Evolutionary conservation across 2,113 vertebrate species (phyloP), one percentile per base, ranked within the genome.

Genomic region (Triplophysa rosa): DNA sequence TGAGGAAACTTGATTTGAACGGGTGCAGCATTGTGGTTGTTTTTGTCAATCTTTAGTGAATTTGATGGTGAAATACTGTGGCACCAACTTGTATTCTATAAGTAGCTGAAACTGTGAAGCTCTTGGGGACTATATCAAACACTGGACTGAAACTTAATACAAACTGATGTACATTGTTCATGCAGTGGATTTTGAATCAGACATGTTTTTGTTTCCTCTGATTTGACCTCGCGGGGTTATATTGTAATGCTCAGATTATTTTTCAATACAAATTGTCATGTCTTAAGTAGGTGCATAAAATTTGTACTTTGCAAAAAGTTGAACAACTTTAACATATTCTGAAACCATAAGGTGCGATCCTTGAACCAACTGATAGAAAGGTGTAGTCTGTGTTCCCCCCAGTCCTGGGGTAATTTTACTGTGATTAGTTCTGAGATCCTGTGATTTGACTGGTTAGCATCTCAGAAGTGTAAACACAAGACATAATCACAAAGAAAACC

Each of bases 21-120:
- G 13, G 47, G 24, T 68, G n/a, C 84, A 86, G 77, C 86, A 86
- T 80, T 87, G 89, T 90, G 87, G 86, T 84, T 78, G 78, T 87
- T 80, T 85, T 80, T 84, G 81, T 87, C 86, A 86, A 82, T 80
- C 85, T 82, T 77, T 86, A 70, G 76, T 74, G 42, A 80, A 67
- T 72, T 69, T 68, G 45, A 77, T 67, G 24, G 33, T 77, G 87
- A 82, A 87, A 87, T 84, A 81, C 88, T 84, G 82, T 83, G 84
- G 65, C 49, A 77, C 62, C 71, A 58, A 52, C 58, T 82, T 84
- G 83, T 85, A 83, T 82, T 89, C 73, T 80, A 63, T 49, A 49
- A 29, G 42, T 69, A 85, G 74, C 87, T 78, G 23, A 84, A 72
- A 85, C 77, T 82, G 82, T 88, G 21, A 82, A 85, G 80, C 85